phyloP scores from a whole-genome alignment of 2,113 vertebrate genomes.

The Colaptes auratus region DNA sequence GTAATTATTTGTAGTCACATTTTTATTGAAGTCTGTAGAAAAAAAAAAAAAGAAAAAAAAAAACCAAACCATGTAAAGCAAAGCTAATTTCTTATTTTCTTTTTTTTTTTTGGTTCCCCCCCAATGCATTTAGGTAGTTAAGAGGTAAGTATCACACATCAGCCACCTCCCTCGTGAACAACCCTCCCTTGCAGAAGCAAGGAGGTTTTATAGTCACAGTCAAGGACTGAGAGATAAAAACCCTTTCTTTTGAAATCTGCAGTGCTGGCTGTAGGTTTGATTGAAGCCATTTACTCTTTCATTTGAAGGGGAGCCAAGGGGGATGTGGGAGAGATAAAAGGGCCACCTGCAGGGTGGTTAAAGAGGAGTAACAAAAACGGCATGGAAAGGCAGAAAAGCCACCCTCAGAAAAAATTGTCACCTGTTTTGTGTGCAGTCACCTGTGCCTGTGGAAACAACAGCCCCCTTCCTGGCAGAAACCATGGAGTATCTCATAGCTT shows the following conservation, averaged over 20 bases:
- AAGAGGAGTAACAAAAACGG: neutral
- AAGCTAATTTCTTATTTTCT: conserved; percentile 65
- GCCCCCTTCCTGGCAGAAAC: neutral
- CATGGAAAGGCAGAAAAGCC: conserved; percentile 3
- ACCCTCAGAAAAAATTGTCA: neutral
- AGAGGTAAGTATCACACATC: conserved; percentile 34
- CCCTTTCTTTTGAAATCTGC: conserved; percentile 36
- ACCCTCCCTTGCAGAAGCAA: conserved; percentile 3
- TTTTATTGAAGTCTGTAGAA: conserved; percentile 79
- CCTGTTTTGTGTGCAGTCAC: neutral
- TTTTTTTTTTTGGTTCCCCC: conserved; percentile 66
- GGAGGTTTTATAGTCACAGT: neutral
- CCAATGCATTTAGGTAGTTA: conserved; percentile 56
- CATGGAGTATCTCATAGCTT: neutral
- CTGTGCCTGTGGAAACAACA: neutral
- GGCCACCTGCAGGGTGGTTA: neutral
- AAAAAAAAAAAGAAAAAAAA: neutral
- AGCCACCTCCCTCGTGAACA: neutral
- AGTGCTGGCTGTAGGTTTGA: conserved; percentile 43
- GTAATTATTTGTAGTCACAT: conserved; percentile 79
- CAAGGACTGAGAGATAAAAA: conserved; percentile 1
- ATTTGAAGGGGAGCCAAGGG: neutral
- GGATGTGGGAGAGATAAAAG: neutral
- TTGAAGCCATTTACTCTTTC: conserved; percentile 17
- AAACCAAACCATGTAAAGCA: conserved; percentile 49